phyloP scores from a whole-genome alignment of 2,797 vertebrate species.

The Brachyrhaphis roseni region DNA sequence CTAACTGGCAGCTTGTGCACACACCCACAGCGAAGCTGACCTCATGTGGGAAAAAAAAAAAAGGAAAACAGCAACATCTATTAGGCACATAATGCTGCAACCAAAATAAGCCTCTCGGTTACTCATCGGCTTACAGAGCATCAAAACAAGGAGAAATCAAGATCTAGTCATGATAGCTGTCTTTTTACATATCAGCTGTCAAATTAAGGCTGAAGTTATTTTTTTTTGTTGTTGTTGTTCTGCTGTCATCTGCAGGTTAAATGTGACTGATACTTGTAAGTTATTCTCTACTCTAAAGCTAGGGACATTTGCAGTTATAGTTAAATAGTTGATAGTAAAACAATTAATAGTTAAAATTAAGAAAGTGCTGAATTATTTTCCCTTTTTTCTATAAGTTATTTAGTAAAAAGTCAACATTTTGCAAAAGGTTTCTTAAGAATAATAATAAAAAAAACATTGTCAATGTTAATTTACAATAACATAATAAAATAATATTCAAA shows the following conservation, averaged over 20 bases:
- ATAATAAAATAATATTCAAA: neutral
- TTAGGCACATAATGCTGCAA: conserved; percentile 29
- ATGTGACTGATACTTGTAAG: neutral
- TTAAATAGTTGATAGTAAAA: neutral
- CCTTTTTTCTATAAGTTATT: neutral
- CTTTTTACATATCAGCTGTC: conserved; percentile 1
- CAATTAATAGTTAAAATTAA: neutral
- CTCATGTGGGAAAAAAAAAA: conserved; percentile 26
- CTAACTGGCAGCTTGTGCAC: conserved; percentile 56
- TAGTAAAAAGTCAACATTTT: neutral
- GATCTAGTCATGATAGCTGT: neutral
- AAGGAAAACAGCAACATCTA: conserved; percentile 42
- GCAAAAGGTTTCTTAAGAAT: neutral
- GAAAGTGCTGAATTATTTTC: neutral
- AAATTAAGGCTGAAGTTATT: neutral
- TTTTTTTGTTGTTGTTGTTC: too few species aligned
- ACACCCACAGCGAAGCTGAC: conserved; percentile 66
- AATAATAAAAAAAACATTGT: neutral
- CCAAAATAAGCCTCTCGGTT: conserved; percentile 33
- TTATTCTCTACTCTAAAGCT: neutral
- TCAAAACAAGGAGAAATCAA: conserved; percentile 20
- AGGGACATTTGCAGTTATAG: neutral
- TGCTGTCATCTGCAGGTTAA: neutral
- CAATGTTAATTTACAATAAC: neutral
- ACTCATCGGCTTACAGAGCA: conserved; percentile 30